Conservation (phyloP, 1,140 invertebrate species). For the Solenopsis invicta region DNA sequence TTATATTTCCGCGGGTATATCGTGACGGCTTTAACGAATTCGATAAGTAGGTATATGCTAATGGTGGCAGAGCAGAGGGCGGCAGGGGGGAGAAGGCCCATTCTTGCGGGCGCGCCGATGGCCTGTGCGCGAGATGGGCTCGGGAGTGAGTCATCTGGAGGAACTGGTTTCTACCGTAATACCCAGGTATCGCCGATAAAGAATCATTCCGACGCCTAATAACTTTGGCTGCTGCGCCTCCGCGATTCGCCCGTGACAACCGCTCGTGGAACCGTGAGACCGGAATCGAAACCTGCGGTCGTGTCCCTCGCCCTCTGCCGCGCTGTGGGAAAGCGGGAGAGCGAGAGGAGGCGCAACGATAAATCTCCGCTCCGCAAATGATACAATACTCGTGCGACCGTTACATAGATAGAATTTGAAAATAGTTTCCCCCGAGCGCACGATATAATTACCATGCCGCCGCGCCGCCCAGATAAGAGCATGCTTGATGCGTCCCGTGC, state of each 20-base stretch:
- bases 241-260: slow-evolving; percentile 41
- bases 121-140: slow-evolving; percentile 45
- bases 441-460: not conserved
- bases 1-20: slow-evolving; percentile 65
- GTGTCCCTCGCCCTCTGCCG: not conserved
- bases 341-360: not conserved
- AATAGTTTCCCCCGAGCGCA: not conserved
- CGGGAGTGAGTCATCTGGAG: slow-evolving; percentile 71
- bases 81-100: not conserved
- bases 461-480: not conserved
- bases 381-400: slow-evolving; percentile 12
- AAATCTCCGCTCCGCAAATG: not conserved
- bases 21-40: slow-evolving; percentile 72
- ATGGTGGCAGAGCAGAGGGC: slow-evolving; percentile 31
- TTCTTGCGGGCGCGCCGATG: slow-evolving; percentile 61
- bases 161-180: slow-evolving; percentile 79
- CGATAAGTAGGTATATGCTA: slow-evolving; percentile 75
- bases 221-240: slow-evolving; percentile 71
- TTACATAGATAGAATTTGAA: slow-evolving; percentile 18
- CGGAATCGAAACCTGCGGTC: slow-evolving; percentile 51
- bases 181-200: slow-evolving; percentile 73
- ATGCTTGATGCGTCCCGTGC: not conserved
- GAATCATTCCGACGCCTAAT: slow-evolving; percentile 75
- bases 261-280: slow-evolving; percentile 54
- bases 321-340: not conserved